phyloP scores from a whole-genome alignment of 2,113 vertebrate genomes.

The Burhinus bistriatus region DNA sequence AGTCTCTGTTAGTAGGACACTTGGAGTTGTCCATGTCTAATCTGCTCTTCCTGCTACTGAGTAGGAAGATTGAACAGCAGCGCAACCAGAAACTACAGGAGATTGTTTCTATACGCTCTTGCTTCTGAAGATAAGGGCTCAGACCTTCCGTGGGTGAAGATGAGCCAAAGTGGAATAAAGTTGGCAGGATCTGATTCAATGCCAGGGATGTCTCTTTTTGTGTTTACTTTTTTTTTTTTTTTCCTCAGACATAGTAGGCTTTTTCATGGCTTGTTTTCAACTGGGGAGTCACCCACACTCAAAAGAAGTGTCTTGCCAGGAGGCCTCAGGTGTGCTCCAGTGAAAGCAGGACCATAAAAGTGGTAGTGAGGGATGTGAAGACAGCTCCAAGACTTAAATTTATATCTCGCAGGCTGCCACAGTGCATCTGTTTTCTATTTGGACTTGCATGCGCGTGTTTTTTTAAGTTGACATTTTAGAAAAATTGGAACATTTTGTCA shows the following conservation, averaged over 20 bases:
- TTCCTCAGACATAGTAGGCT: not conserved
- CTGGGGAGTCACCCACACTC: not conserved
- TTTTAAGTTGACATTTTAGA: constrained; percentile 37
- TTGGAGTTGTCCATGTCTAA: not conserved
- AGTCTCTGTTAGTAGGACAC: not conserved
- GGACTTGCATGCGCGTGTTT: not conserved
- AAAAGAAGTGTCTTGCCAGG: not conserved
- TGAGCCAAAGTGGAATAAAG: not conserved
- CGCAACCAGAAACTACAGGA: not conserved
- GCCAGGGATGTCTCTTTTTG: not conserved
- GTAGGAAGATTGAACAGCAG: not conserved
- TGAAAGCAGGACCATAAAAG: not conserved
- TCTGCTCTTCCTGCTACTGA: not conserved
- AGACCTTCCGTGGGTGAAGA: not conserved
- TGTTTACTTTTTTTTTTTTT: not conserved
- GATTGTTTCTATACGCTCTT: not conserved
- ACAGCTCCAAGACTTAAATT: constrained; percentile 32
- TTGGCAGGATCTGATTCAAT: not conserved
- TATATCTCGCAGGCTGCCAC: not conserved
- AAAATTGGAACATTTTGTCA: constrained; percentile 27
- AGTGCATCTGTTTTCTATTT: constrained; percentile 48
- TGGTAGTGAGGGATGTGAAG: constrained; percentile 27
- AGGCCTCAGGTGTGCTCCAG: constrained; percentile 4
- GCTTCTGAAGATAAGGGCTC: not conserved
- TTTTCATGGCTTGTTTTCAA: constrained; percentile 15